A percentile compares a stretch with the other conserved stretches of the same genome.
Evolutionary conservation across 2,888 invertebrate species (phyloP).

Genomic region (Cantharis rustica): DNA sequence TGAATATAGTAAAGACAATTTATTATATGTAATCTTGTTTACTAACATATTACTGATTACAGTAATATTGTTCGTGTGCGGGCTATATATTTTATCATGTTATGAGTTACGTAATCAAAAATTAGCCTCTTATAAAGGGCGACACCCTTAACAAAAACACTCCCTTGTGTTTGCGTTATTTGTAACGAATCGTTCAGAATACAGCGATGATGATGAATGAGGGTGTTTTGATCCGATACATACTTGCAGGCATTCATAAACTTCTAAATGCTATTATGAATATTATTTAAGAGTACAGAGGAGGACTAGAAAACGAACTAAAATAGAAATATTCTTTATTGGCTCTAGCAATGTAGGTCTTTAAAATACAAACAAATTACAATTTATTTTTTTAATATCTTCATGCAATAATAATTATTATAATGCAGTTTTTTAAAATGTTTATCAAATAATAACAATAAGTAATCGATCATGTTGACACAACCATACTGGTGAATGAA

Average conservation of each 20-base stretch:
- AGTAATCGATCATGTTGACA: constrained; percentile 29
- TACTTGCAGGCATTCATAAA: constrained; percentile 15
- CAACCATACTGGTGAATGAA: constrained; percentile 22
- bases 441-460: constrained; percentile 11
- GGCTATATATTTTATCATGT: constrained; percentile 48
- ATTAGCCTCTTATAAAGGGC: constrained; percentile 48
- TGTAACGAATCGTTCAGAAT: constrained; percentile 55
- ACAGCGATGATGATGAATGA: constrained; percentile 48
- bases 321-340: background rate
- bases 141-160: constrained; percentile 45
- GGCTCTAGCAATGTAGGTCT: background rate
- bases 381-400: background rate
- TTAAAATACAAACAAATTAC: no score
- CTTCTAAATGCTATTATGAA: constrained; percentile 7
- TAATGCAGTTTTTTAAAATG: background rate
- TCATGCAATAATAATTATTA: background rate
- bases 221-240: constrained; percentile 43
- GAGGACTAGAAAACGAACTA: background rate
- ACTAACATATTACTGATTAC: constrained; percentile 19
- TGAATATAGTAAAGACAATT: background rate
- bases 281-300: background rate
- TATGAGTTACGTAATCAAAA: constrained; percentile 54
- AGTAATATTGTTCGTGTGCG: constrained; percentile 41
- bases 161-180: constrained; percentile 50
- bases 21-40: constrained; percentile 12